These are phyloP conservation scores for Eulithis testata DNA, from an alignment of 2,888 invertebrate species.

Conservation along the genomic window DNA sequence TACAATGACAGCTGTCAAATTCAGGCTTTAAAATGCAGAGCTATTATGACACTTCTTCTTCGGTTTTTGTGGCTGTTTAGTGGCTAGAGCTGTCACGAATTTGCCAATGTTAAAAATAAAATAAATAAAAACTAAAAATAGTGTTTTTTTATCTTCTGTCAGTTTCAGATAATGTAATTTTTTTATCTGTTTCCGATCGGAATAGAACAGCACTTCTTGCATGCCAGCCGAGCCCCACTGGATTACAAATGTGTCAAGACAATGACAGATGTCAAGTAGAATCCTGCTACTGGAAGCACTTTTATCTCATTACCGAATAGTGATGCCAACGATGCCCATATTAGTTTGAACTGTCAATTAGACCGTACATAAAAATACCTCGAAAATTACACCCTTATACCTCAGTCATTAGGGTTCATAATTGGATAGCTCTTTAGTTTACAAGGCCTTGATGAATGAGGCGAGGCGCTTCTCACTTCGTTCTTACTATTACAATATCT, in stretches of 20 bases:
- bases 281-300: constrained; percentile 40
- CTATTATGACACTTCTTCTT: too few relatives aligned
- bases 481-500: background rate
- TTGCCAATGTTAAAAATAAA: too few relatives aligned
- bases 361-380: constrained; percentile 53
- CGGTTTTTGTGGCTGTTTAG: too few relatives aligned
- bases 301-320: constrained; percentile 37
- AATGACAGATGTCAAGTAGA: constrained; percentile 6
- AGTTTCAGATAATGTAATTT: too few relatives aligned
- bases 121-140: too few relatives aligned
- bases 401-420: constrained; percentile 57
- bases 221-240: too few relatives aligned
- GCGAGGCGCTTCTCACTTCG: constrained; percentile 1
- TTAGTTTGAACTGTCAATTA: constrained; percentile 57
- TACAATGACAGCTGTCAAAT: background rate
- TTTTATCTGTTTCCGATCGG: too few relatives aligned
- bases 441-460: constrained; percentile 24
- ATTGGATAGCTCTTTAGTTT: constrained; percentile 37
- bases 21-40: too few relatives aligned
- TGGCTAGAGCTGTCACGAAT: too few relatives aligned
- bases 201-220: too few relatives aligned
- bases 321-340: constrained; percentile 47
- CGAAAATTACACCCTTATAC: constrained; percentile 59
- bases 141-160: too few relatives aligned
- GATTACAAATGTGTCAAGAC: background rate